phyloP scores from a whole-genome alignment of 2,888 invertebrate species.

The Crepidodera aurea region DNA sequence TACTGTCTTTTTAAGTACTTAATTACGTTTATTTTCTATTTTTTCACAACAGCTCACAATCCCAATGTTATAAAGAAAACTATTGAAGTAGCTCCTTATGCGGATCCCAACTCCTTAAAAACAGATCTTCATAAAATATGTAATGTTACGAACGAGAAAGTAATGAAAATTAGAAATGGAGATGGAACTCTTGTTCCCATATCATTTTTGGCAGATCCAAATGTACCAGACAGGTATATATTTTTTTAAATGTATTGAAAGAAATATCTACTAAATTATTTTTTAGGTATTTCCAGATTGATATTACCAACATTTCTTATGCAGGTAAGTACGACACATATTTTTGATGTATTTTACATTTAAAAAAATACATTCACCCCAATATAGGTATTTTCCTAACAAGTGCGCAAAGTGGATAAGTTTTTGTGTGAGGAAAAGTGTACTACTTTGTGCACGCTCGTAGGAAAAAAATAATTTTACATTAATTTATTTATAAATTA shows the following conservation, averaged over 20 bases:
- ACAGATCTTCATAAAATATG: conserved; percentile 53
- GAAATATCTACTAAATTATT: conserved; percentile 5
- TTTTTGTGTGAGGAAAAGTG: too few species aligned
- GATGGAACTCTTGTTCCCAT: conserved; percentile 61
- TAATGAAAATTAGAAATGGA: conserved; percentile 61
- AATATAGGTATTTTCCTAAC: too few species aligned
- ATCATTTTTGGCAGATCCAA: conserved; percentile 57
- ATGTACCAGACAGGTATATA: conserved; percentile 25
- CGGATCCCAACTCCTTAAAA: conserved; percentile 53
- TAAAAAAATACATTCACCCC: too few species aligned
- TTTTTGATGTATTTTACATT: background rate
- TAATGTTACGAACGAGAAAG: conserved; percentile 56
- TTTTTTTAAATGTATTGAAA: background rate
- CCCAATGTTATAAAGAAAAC: conserved; percentile 49
- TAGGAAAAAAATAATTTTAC: too few species aligned
- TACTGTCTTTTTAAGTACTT: background rate
- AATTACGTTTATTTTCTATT: background rate
- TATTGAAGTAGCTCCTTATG: conserved; percentile 51
- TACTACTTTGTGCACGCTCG: too few species aligned
- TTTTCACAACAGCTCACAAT: conserved; percentile 43
- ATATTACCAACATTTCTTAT: conserved; percentile 61
- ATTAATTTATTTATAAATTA: background rate
- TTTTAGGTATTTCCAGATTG: conserved; percentile 61
- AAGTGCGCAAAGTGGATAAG: too few species aligned
- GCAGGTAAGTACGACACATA: conserved; percentile 62